These are phyloP conservation scores for Cryptoprocta ferox DNA, from an alignment of 2,797 vertebrate genomes.

Conservation along the genomic window DNA sequence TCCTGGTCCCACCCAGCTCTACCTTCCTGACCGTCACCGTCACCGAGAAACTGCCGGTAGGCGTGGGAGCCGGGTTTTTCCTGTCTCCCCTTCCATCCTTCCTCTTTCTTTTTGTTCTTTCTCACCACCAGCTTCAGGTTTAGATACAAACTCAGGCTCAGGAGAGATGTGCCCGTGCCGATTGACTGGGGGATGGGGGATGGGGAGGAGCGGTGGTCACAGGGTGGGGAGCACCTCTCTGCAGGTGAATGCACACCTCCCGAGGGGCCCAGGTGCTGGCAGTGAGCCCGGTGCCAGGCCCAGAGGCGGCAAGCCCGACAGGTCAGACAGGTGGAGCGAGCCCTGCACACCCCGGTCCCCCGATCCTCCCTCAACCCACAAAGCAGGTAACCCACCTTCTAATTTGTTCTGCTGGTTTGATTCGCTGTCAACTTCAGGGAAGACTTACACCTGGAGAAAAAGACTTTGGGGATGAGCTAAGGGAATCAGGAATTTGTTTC, in stretches of 20 bases:
- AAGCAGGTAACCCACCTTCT: slow-evolving; percentile 21
- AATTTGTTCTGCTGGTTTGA: background rate
- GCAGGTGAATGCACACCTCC: background rate
- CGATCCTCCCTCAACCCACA: background rate
- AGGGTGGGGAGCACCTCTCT: background rate
- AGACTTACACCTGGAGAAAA: background rate
- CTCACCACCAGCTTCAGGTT: background rate
- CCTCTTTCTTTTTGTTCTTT: background rate
- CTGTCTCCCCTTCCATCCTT: slow-evolving; percentile 1
- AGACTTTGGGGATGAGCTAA: background rate
- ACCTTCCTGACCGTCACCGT: background rate
- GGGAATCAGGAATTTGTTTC: background rate
- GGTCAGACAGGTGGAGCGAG: background rate
- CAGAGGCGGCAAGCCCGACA: background rate
- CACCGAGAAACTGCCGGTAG: rapidly evolving
- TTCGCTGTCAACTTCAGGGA: background rate
- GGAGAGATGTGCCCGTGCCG: background rate
- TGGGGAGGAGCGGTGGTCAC: background rate
- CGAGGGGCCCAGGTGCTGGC: background rate
- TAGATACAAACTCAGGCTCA: slow-evolving; percentile 61
- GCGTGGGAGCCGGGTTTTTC: background rate
- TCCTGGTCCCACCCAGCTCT: background rate
- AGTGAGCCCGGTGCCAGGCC: background rate
- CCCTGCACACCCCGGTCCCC: rapidly evolving
- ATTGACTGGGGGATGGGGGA: background rate